Conservation (phyloP, 1,140 invertebrate genomes). For the Drosophila burlai region DNA sequence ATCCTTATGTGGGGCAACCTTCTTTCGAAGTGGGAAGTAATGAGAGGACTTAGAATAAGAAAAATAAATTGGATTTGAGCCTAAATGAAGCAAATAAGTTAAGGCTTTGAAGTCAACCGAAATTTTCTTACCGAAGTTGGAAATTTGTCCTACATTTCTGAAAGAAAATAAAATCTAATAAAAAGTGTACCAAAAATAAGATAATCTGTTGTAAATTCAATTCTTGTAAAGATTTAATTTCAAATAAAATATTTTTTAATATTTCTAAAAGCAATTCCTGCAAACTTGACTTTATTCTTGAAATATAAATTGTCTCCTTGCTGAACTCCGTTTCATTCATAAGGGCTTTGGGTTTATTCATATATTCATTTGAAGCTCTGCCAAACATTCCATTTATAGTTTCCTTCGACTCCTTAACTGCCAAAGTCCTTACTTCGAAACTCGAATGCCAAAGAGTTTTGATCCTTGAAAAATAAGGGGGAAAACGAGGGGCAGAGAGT, state of each 20-base stretch:
- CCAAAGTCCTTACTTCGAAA: slow-evolving; percentile 37
- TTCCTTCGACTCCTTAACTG: slow-evolving; percentile 29
- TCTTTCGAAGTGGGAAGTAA: background rate
- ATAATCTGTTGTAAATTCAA: background rate
- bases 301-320: background rate
- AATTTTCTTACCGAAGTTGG: background rate
- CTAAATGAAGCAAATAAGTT: slow-evolving; percentile 2
- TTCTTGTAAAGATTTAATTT: background rate
- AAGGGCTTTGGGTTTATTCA: slow-evolving; percentile 50
- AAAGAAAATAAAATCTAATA: slow-evolving; percentile 1
- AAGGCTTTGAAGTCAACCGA: background rate
- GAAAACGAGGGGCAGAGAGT: background rate
- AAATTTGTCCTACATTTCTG: background rate
- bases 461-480: slow-evolving; percentile 19
- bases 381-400: slow-evolving; percentile 47
- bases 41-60: background rate
- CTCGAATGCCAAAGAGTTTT: slow-evolving; percentile 44
- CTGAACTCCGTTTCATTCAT: slow-evolving; percentile 48
- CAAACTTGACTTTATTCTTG: background rate
- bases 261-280: slow-evolving; percentile 17
- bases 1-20: background rate
- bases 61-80: slow-evolving; percentile 22
- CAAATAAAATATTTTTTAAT: slow-evolving; percentile 1
- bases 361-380: slow-evolving; percentile 68
- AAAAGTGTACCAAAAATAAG: background rate